Percentiles rank a stretch among this genome's conserved stretches.
phyloP scores from a whole-genome alignment of 2,113 vertebrate genomes.

The Alosa alosa region DNA sequence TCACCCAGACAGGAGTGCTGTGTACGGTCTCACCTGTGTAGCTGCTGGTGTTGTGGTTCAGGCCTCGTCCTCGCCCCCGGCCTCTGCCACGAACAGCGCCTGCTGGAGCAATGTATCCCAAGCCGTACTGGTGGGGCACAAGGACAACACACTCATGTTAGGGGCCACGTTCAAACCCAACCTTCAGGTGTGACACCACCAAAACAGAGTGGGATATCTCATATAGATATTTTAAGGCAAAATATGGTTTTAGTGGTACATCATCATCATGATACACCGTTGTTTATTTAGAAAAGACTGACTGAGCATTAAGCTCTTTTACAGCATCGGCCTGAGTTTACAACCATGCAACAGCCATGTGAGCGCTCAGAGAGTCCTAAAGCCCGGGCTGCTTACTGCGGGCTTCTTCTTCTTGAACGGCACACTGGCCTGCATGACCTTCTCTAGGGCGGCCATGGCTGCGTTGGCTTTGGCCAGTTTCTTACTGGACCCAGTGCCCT shows the following conservation, averaged over 20 bases:
- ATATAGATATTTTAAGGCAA: too few relatives aligned
- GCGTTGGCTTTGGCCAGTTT: conserved; percentile 95
- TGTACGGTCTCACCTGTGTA: neutral
- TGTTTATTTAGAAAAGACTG: too few relatives aligned
- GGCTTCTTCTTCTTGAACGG: conserved; percentile 82
- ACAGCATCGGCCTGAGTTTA: neutral
- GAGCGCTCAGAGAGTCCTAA: neutral
- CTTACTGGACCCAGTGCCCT: conserved; percentile 92
- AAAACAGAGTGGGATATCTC: neutral
- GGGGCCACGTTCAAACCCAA: too few relatives aligned
- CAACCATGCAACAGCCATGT: neutral
- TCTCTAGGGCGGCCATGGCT: conserved; percentile 87
- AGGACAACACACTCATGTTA: neutral
- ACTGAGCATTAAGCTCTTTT: too few relatives aligned
- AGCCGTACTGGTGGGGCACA: conserved; percentile 29
- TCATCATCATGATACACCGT: too few relatives aligned
- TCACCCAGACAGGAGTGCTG: too few relatives aligned
- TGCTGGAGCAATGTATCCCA: conserved; percentile 21
- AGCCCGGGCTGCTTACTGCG: conserved; percentile 47
- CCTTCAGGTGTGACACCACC: too few relatives aligned
- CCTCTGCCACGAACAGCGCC: neutral
- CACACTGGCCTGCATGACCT: conserved; percentile 81
- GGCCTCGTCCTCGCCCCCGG: conserved; percentile 43
- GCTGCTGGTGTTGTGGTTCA: neutral
- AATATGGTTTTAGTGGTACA: too few relatives aligned